Base-by-base conservation (phyloP, 2,797 vertebrate genomes). In the Orestias chungarensis region DNA sequence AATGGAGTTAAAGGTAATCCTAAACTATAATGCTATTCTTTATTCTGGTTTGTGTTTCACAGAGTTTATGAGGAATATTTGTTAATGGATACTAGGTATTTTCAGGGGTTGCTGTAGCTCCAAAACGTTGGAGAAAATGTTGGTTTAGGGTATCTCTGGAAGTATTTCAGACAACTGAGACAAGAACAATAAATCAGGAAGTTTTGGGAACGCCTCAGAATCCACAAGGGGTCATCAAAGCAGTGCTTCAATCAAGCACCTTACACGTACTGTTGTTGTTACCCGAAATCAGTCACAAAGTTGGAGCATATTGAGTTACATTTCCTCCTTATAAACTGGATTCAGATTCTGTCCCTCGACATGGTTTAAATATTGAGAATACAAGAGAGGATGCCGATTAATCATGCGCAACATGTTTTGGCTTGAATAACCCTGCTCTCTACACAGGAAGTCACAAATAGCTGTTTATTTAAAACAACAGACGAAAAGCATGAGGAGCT, bases 1-100 rank as follows among this genome's bases (percentile, higher is more conserved):
- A 76, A 87, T 87, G 89, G 81, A 78, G 66, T 50, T 71, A 20
- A 81, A 93, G 89, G 91, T 93, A 90, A 76, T 79, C 23, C 5
- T 49, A 8, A 43, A 49, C 10, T 23, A 14, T 65, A 61, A 2
- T 35, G 1, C 2, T 5, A 8, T 1, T 66, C 18, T 62, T 43
- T 40, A 10, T 50, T 35, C 2, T 44, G 47, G 25, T 49, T 14
- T 64, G 8, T 44, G 55, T 40, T 1, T 55, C 38, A 15, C 38
- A 3, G 12, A 31, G 25, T 1, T 11, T 0, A 33, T 57, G 2
- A 57, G 29, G 29, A 17, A 57, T 33, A 15, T 55, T 31, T 6
- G 29, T 29, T 55, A 17, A 31, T 54, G 54, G 27, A 4, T 3
- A 7, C 33, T 29, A 1, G 15, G 8, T 8, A 25, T 1, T n/a